Conservation (phyloP, 2,797 vertebrate genomes). For the Sebastes cheni region DNA sequence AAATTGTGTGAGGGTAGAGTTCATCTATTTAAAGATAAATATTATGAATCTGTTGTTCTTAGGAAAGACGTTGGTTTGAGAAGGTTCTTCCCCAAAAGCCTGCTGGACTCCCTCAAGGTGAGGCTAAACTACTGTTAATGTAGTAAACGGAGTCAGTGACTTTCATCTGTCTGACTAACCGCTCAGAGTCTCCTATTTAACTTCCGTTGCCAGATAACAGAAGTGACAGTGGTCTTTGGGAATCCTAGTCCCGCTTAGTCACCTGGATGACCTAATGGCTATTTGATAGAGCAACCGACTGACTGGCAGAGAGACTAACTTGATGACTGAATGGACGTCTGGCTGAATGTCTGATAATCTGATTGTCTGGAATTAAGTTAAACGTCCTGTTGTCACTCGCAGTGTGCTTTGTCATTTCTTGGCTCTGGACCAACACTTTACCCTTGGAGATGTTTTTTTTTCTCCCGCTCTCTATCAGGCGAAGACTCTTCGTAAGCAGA, state of each 20-base stretch:
- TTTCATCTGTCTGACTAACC: background rate
- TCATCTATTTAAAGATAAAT: background rate
- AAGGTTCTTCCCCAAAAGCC: conserved; percentile 97
- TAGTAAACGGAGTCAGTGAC: background rate
- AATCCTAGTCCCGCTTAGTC: background rate
- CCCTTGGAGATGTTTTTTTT: background rate
- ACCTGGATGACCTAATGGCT: conserved; percentile 13
- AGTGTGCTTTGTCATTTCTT: conserved; percentile 21
- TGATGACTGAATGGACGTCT: conserved; percentile 43
- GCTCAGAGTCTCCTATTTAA: background rate
- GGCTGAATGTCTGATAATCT: conserved; percentile 54
- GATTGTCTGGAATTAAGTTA: conserved; percentile 51
- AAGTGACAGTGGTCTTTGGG: background rate
- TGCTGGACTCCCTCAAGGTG: conserved; percentile 98
- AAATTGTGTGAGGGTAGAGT: background rate
- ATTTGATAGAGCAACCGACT: background rate
- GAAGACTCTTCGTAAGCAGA: conserved; percentile 95
- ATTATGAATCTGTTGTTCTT: background rate
- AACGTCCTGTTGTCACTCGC: conserved; percentile 50
- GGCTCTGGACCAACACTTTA: conserved; percentile 23
- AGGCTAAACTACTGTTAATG: conserved; percentile 14
- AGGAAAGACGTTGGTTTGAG: conserved; percentile 98
- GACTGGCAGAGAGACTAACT: conserved; percentile 12
- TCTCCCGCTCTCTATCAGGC: conserved; percentile 79
- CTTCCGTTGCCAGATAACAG: background rate